These are phyloP conservation scores for Danaus plexippus DNA, from an alignment of 1,140 invertebrate species.

Conservation along the genomic window DNA sequence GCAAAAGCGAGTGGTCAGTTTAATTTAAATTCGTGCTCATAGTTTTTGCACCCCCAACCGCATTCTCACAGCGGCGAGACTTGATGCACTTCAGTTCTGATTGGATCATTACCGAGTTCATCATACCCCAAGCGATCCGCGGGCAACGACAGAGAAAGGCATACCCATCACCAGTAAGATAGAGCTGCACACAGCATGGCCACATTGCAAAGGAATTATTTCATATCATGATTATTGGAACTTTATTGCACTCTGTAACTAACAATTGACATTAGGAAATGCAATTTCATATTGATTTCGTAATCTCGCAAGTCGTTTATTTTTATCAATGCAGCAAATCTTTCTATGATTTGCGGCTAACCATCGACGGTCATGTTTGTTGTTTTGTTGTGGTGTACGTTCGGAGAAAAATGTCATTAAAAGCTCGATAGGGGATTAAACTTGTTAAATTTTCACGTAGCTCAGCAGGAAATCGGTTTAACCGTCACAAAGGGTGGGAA, in stretches of 20 bases:
- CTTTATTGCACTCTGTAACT: conserved; percentile 71
- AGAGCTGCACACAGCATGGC: conserved; percentile 38
- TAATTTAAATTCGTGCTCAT: conserved; percentile 67
- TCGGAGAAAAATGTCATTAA: conserved; percentile 63
- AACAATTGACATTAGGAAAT: conserved; percentile 72
- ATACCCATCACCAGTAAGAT: conserved; percentile 26
- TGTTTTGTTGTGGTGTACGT: conserved; percentile 57
- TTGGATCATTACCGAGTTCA: conserved; percentile 72
- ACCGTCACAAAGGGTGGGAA: conserved; percentile 64
- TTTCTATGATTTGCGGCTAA: conserved; percentile 70
- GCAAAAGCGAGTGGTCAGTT: conserved; percentile 61
- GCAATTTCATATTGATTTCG: conserved; percentile 71
- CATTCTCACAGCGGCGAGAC: conserved; percentile 66
- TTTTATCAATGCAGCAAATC: conserved; percentile 69
- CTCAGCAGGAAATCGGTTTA: conserved; percentile 63
- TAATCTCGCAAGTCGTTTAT: conserved; percentile 64
- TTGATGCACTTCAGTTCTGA: conserved; percentile 70
- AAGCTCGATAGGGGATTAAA: conserved; percentile 62
- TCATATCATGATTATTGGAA: conserved; percentile 71
- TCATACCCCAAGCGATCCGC: conserved; percentile 68
- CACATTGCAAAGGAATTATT: conserved; percentile 68
- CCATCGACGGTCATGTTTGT: conserved; percentile 49
- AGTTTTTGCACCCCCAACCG: conserved; percentile 69
- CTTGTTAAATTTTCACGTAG: conserved; percentile 64
- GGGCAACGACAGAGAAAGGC: conserved; percentile 45